Conservation (phyloP, 2,797 vertebrate genomes). For the Falco naumanni region DNA sequence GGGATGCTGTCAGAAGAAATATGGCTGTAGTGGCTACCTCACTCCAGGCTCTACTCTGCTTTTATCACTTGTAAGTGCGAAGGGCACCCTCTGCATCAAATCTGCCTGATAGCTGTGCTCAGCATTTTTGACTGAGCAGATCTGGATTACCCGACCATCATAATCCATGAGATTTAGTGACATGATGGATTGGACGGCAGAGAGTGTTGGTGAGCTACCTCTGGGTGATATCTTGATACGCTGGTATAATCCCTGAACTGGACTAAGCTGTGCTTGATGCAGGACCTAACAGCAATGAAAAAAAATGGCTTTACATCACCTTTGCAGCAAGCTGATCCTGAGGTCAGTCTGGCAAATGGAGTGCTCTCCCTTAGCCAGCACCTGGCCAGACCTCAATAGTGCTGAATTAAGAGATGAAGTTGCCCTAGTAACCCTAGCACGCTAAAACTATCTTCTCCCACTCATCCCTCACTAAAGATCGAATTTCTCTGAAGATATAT, state of each 20-base stretch:
- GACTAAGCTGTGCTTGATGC: neutral
- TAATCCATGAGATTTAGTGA: conserved; percentile 36
- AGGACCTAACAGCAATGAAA: neutral
- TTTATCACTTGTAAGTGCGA: neutral
- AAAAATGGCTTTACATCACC: neutral
- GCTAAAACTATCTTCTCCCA: neutral
- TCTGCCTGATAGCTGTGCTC: conserved; percentile 28
- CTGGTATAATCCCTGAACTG: neutral
- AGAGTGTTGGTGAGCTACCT: neutral
- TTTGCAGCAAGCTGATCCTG: neutral
- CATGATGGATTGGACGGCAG: neutral
- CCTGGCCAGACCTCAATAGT: neutral
- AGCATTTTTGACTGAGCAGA: conserved; percentile 3
- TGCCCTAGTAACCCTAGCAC: neutral
- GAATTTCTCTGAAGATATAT: neutral
- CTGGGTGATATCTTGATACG: conserved; percentile 2
- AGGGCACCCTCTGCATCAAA: neutral
- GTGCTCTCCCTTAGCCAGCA: neutral
- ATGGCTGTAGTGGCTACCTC: neutral
- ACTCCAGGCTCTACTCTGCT: neutral
- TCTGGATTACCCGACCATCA: neutral
- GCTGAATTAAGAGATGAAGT: neutral
- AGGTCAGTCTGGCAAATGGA: conserved; percentile 5
- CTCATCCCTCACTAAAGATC: neutral
- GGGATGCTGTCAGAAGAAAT: neutral